phyloP scores from a whole-genome alignment of 2,113 vertebrate species.

The Salvelinus sp. region DNA sequence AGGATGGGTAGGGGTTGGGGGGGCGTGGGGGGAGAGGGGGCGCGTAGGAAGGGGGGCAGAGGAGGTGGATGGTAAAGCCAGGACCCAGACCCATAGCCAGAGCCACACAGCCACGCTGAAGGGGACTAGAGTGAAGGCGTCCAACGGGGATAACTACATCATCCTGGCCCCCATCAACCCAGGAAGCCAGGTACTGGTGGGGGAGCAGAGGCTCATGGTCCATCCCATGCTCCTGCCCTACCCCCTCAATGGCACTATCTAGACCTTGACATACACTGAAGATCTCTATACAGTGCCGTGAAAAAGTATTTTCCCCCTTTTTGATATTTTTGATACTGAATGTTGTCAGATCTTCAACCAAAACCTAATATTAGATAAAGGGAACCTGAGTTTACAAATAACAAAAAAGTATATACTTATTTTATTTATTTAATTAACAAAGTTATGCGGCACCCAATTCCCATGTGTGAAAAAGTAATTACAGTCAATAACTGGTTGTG shows the following conservation, averaged over 20 bases:
- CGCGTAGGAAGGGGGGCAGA: constrained; percentile 34
- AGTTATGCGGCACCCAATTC: too few relatives aligned
- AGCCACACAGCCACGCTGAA: constrained; percentile 64
- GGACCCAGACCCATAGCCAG: constrained; percentile 70
- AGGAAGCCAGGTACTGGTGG: constrained; percentile 79
- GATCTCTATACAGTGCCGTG: too few relatives aligned
- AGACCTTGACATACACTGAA: too few relatives aligned
- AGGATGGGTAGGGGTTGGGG: constrained; percentile 57
- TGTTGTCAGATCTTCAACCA: too few relatives aligned
- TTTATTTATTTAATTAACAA: too few relatives aligned
- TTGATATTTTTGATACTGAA: too few relatives aligned
- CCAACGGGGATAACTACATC: constrained; percentile 89
- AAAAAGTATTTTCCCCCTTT: too few relatives aligned
- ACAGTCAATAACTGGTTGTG: too few relatives aligned
- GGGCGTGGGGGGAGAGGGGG: constrained; percentile 73
- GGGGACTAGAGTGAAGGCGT: constrained; percentile 74
- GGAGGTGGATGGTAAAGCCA: constrained; percentile 54
- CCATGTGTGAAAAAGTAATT: too few relatives aligned
- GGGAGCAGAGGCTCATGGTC: not conserved
- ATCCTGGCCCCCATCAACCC: constrained; percentile 84
- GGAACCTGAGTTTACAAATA: too few relatives aligned
- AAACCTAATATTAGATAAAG: too few relatives aligned
- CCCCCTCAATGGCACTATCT: constrained; percentile 18
- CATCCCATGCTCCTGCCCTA: constrained; percentile 36
- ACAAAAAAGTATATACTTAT: too few relatives aligned